Base-by-base conservation (phyloP, 2,888 invertebrate genomes). In the Caenorhabditis virilis region DNA sequence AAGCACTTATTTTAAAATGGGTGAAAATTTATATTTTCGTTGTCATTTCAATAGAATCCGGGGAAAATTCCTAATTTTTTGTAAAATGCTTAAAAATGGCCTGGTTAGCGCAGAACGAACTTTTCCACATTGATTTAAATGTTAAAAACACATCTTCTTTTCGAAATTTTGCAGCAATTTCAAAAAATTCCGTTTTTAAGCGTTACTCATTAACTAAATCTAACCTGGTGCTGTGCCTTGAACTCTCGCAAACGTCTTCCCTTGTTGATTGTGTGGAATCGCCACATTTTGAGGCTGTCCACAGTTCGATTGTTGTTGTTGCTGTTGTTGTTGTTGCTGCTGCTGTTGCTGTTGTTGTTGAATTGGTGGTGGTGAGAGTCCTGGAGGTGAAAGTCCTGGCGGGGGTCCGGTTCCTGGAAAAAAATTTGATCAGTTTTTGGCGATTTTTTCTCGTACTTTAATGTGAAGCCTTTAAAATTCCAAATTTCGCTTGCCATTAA, bases 231-330 rank as follows among this genome's bases (percentile, higher is more conserved):
- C 45, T 46, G 57, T 72, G 51, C 75, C 72, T 27, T 67, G 71
- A 5, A 73, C 65, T 42, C 72, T 26, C 7, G 71, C 75, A 15
- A 67, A 51, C 1, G 72, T 61, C 42, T 75, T 75, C 33, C 65
- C 62, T 43, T 67, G 72, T 25, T 67, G 72, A 23, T 33, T 47
- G 20, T 30, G 47, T 15, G 47, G 47, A 16, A 47, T n/a, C 15
- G 42, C 42, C 15, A 23, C 23, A n/a, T n/a, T n/a, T n/a, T n/a
- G n/a, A n/a, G n/a, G n/a, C n/a, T n/a, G n/a, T 42, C 42, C 42
- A 9, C 22, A 20, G 5, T 7, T 13, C 15, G 26, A 16, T 27
- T 3, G 18, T 45, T 27, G 27, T 20, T 45, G 45, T 27, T 43
- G 43, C 9, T 43, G 43, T 15, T 23, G 43, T n/a, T 43, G 25